These are phyloP conservation scores for Myotis planiceps DNA, from an alignment of 2,797 vertebrate genomes.

Conservation along the genomic window DNA sequence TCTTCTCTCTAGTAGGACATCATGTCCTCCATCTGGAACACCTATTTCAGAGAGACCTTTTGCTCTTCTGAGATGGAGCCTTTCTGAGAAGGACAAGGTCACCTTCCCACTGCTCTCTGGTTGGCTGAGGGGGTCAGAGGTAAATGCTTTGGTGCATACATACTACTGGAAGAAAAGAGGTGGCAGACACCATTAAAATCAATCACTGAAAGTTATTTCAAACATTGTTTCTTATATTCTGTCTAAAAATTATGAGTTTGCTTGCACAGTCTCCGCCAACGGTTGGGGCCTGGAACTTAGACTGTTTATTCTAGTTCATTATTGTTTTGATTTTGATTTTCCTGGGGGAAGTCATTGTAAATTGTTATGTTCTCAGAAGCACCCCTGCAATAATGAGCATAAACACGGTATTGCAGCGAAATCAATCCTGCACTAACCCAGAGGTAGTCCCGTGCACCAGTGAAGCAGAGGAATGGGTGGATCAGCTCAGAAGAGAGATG, in stretches of 20 bases:
- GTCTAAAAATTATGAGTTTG: conserved; percentile 26
- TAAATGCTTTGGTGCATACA: background rate
- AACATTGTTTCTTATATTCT: conserved; percentile 55
- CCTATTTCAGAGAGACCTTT: background rate
- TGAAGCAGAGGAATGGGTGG: background rate
- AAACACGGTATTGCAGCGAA: conserved; percentile 41
- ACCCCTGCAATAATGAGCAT: conserved; percentile 45
- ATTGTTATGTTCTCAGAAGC: conserved; percentile 65
- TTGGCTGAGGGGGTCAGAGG: background rate
- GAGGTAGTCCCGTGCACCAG: background rate
- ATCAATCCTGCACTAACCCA: conserved; percentile 34
- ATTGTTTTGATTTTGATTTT: conserved; percentile 73
- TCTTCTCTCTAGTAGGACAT: background rate
- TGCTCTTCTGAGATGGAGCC: background rate
- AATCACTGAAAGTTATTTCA: conserved; percentile 4
- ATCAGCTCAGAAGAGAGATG: background rate
- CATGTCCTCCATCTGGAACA: background rate
- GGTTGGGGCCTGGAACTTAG: conserved; percentile 49
- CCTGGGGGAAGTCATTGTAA: conserved; percentile 57
- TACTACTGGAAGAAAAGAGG: conserved; percentile 16
- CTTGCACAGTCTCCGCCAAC: conserved; percentile 30
- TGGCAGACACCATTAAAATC: conserved; percentile 32
- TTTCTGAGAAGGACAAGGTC: background rate
- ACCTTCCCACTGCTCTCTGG: background rate
- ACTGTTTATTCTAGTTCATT: conserved; percentile 65